Base-by-base conservation (phyloP, 1,140 invertebrate species). In the Sesamia nonagrioides region DNA sequence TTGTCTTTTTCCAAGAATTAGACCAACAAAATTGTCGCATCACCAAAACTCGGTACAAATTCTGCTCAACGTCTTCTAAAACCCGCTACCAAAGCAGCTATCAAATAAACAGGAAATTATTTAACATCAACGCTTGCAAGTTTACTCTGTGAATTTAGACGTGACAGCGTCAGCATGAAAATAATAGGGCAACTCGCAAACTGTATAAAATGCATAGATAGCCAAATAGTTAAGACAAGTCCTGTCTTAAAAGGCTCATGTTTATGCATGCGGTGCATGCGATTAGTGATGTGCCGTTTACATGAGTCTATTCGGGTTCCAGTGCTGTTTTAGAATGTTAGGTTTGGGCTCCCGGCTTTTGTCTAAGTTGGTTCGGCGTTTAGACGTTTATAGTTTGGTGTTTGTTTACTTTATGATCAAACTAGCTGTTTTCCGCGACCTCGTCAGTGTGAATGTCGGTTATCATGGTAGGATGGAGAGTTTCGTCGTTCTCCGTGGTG, bases 41-140 rank as follows among this genome's bases (percentile, higher is more conserved):
- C 17, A 37, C 27, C 11, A 37, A 60, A 63, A 17, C 60, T 40
- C 7, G 15, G 15, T 18, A 2, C 7, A 68, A 77, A 77, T 54
- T 27, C 60, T 45, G 33, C 58, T 5, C n/a, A 61, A 42, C 13
- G 13, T 18, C 17, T 18, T 45, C 63, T 68, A 27, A 68, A 68
- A 18, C 17, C 35, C 37, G 61, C 63, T 37, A 27, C 17, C 13
- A 58, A 58, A 33, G 54, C 54, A 58, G 35, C 2, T 33, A 50
- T 58, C 61, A 68, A 68, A 77, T 77, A 63, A 69, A 77, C 75
- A 68, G 45, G 61, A 77, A 77, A 68, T 77, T 77, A 77, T 77
- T 77, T 40, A 77, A 63, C 68, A 71, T 68, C 63, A 68, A 40
- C 60, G 40, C 63, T 48, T 61, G 58, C 58, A 48, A 68, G 40